Evolutionary conservation across 1,140 invertebrate species (phyloP).

Genomic region (Oreohelix idahoensis): DNA sequence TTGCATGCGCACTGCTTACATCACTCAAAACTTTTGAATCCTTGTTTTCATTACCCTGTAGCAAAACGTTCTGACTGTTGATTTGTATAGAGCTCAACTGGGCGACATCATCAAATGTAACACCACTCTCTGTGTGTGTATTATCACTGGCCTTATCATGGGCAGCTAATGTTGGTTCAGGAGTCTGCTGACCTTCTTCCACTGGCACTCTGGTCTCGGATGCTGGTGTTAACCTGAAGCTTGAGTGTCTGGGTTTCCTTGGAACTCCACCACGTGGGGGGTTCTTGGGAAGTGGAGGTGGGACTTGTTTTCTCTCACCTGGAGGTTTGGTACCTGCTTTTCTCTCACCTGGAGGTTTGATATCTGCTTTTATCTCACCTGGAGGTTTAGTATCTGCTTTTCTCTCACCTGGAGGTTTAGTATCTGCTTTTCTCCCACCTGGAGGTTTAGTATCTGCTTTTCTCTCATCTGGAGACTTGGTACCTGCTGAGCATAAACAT

Average conservation of each 20-base stretch:
- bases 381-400: constrained; percentile 16
- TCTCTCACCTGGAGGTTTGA: not conserved
- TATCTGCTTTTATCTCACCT: constrained; percentile 7
- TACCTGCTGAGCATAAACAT: no score
- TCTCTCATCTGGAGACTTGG: no score
- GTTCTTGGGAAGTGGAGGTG: constrained; percentile 35
- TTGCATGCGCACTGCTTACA: not conserved
- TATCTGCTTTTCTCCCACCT: no score
- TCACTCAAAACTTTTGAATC: not conserved
- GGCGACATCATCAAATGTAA: not conserved
- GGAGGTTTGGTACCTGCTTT: not conserved
- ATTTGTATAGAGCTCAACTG: not conserved
- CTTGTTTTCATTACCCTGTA: not conserved
- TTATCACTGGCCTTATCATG: not conserved
- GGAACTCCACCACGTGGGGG: constrained; percentile 18
- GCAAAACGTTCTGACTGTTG: not conserved
- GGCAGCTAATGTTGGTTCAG: not conserved
- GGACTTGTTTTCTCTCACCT: not conserved
- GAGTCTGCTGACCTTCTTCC: not conserved
- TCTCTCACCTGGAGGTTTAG: not conserved
- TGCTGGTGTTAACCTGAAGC: not conserved
- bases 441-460: no score
- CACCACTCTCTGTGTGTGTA: not conserved
- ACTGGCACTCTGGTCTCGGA: not conserved
- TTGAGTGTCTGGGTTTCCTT: constrained; percentile 25